Evolutionary conservation across 2,797 vertebrate genomes (phyloP).

Genomic region (Acestrorhynchus altus): DNA sequence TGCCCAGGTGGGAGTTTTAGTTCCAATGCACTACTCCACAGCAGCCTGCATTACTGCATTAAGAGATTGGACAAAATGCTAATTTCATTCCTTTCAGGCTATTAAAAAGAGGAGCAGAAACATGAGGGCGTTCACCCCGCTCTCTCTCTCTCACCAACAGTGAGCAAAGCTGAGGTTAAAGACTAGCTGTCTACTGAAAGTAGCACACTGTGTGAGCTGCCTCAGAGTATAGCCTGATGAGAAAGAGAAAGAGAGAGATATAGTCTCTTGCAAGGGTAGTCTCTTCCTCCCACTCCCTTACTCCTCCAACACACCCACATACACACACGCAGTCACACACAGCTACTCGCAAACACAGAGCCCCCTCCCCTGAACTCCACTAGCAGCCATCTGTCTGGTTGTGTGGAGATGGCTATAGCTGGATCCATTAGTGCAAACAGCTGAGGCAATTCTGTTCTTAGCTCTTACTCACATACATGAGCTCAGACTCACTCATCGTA

Average conservation of each 20-base stretch:
- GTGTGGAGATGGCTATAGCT: conserved; percentile 45
- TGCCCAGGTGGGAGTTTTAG: conserved; percentile 23
- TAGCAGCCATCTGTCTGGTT: conserved; percentile 54
- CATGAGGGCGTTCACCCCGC: conserved; percentile 29
- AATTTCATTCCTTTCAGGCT: conserved; percentile 39
- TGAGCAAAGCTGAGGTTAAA: conserved; percentile 34
- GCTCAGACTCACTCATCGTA: conserved; percentile 34
- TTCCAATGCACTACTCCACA: conserved; percentile 32
- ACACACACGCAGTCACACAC: conserved; percentile 18
- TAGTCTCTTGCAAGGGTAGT: conserved; percentile 26
- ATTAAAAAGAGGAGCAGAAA: conserved; percentile 42
- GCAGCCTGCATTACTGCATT: conserved; percentile 45
- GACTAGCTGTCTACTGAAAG: conserved; percentile 4
- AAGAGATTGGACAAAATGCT: conserved; percentile 51
- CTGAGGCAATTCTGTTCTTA: conserved; percentile 50
- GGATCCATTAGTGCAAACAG: conserved; percentile 48
- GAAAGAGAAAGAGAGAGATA: conserved; percentile 25
- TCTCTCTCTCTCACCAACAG: conserved; percentile 17
- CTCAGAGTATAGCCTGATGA: conserved; percentile 23
- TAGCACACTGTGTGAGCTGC: conserved; percentile 11
- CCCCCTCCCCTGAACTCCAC: conserved; percentile 26
- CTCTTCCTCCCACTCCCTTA: conserved; percentile 17
- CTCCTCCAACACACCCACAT: conserved; percentile 3
- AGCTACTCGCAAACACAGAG: conserved; percentile 28
- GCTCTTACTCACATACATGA: conserved; percentile 51